Evolutionary conservation across 2,113 vertebrate genomes (phyloP).

Genomic region (Arothron firmamentum): DNA sequence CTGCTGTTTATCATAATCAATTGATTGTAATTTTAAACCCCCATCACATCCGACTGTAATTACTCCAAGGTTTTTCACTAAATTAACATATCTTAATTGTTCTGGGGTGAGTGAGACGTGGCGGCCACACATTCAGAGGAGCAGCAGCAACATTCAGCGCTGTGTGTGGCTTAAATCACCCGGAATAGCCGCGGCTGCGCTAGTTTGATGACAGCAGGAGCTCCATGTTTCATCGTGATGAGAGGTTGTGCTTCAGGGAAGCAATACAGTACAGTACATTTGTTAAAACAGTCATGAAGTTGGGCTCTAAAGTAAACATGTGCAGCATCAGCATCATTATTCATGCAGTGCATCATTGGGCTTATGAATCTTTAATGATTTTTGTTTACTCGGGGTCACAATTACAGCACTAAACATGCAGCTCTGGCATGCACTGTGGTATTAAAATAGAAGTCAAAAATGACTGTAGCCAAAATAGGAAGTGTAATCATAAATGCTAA

Average conservation of each 20-base stretch:
- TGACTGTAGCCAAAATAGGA: too few relatives aligned
- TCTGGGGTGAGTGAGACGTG: conserved; percentile 5
- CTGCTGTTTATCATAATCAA: conserved; percentile 46
- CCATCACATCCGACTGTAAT: conserved; percentile 43
- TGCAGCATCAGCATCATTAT: conserved; percentile 33
- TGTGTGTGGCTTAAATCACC: too few relatives aligned
- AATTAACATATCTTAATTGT: conserved; percentile 54
- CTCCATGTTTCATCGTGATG: conserved; percentile 25
- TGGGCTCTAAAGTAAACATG: conserved; percentile 25
- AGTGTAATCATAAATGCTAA: too few relatives aligned
- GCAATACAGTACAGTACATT: conserved; percentile 30
- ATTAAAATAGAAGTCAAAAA: background rate
- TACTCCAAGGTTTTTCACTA: conserved; percentile 33
- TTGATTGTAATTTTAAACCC: conserved; percentile 24
- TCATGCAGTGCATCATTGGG: conserved; percentile 15
- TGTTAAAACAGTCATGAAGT: conserved; percentile 17
- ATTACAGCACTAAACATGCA: conserved; percentile 7
- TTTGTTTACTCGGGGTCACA: conserved; percentile 25
- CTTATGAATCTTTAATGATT: conserved; percentile 15
- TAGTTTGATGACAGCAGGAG: conserved; percentile 25
- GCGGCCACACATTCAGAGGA: background rate
- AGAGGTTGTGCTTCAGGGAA: conserved; percentile 17
- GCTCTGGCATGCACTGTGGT: background rate
- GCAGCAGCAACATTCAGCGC: background rate
- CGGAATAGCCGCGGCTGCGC: too few relatives aligned